A percentile compares a stretch with the other conserved stretches of the same genome.
Evolutionary conservation across 2,113 vertebrate genomes (phyloP).

Genomic region (Scomber japonicus): DNA sequence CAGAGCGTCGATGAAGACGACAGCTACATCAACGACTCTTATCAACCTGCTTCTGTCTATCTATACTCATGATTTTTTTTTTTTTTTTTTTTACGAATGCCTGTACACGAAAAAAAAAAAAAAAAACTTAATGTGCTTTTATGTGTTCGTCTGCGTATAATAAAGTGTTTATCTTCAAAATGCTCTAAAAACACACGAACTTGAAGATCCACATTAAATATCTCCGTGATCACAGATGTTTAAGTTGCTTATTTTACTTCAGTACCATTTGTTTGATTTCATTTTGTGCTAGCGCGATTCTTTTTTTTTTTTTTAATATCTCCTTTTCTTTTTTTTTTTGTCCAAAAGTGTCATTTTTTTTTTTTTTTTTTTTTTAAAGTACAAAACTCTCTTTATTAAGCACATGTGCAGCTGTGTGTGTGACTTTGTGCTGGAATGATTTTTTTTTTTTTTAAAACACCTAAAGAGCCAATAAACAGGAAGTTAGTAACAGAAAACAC

Average conservation of each 20-base stretch:
- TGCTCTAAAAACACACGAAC: not conserved
- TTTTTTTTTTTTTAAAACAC: constrained; percentile 15
- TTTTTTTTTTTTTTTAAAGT: constrained; percentile 37
- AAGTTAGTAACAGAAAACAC: constrained; percentile 80
- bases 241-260: constrained; percentile 18
- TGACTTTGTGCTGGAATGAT: constrained; percentile 72
- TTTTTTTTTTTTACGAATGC: not conserved
- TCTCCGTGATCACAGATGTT: not conserved
- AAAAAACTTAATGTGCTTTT: constrained; percentile 21
- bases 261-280: constrained; percentile 49
- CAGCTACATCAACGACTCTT: too few species aligned
- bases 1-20: too few species aligned
- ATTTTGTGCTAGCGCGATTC: constrained; percentile 29
- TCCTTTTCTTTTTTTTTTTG: not conserved
- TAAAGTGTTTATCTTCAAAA: constrained; percentile 15
- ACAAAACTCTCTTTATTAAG: constrained; percentile 30
- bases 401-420: constrained; percentile 14
- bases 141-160: constrained; percentile 26
- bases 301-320: not conserved
- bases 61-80: not conserved
- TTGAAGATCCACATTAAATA: constrained; percentile 19
- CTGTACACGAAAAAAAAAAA: not conserved
- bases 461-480: constrained; percentile 64
- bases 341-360: constrained; percentile 15
- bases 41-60: not conserved